Evolutionary conservation across 2,888 invertebrate genomes (phyloP).

Genomic region (Latheticus oryzae): DNA sequence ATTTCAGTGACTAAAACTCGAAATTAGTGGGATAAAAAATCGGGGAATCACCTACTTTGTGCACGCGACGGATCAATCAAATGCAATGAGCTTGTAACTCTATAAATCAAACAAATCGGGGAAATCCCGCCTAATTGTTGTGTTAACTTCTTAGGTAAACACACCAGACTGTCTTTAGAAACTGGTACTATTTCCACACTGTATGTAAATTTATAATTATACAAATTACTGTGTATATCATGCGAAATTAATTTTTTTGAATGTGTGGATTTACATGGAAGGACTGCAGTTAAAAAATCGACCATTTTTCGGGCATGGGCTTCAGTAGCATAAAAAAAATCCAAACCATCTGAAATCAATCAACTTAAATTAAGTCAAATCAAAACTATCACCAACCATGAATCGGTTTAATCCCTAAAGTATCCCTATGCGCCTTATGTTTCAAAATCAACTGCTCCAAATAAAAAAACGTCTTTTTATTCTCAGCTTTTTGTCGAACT

Average conservation of each 20-base stretch:
- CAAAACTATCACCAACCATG: constrained; percentile 47
- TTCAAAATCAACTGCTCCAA: constrained; percentile 97
- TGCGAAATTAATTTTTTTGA: constrained; percentile 97
- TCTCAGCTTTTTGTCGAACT: constrained; percentile 87
- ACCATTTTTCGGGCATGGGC: constrained; percentile 94
- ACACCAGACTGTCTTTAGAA: constrained; percentile 94
- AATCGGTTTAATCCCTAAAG: constrained; percentile 79
- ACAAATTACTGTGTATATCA: constrained; percentile 95
- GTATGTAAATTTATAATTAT: constrained; percentile 95
- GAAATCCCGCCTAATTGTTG: constrained; percentile 89
- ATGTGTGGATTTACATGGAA: constrained; percentile 89
- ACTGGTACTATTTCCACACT: constrained; percentile 96
- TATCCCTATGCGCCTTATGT: constrained; percentile 91
- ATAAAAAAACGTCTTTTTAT: constrained; percentile 97
- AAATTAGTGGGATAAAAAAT: neutral
- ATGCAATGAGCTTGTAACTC: constrained; percentile 91
- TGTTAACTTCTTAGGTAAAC: constrained; percentile 86
- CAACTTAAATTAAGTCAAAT: constrained; percentile 8
- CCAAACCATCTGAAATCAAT: constrained; percentile 82
- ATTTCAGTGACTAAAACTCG: constrained; percentile 86
- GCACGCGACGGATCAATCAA: constrained; percentile 91
- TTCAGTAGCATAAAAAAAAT: constrained; percentile 93
- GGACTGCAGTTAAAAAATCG: constrained; percentile 88
- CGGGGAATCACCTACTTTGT: constrained; percentile 73
- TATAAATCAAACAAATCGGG: constrained; percentile 86